A percentile compares a stretch with the other conserved stretches of the same genome.
Conservation (phyloP, 1,140 invertebrate genomes). For the Rhagoletis zephyria region DNA sequence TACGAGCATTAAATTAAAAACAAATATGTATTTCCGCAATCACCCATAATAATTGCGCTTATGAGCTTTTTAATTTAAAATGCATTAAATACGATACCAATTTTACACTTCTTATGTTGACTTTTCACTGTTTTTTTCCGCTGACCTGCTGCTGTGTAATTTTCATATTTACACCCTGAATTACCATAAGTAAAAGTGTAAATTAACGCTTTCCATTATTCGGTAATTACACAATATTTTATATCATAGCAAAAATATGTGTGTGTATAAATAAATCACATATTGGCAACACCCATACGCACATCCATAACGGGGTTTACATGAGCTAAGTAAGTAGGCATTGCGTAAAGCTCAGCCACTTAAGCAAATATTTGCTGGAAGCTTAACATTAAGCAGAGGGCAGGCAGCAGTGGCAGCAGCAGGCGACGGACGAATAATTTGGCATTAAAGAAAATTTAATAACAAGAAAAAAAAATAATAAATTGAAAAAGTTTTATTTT, state of each 20-base stretch:
- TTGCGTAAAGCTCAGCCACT: not conserved
- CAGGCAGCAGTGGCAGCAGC: not conserved
- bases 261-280: not conserved
- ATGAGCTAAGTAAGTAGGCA: not conserved
- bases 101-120: not conserved
- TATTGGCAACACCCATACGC: too few relatives aligned
- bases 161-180: slow-evolving; percentile 45
- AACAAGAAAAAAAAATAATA: not conserved
- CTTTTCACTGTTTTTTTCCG: not conserved
- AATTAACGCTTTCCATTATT: slow-evolving; percentile 44
- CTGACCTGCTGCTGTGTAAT: slow-evolving; percentile 31
- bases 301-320: too few relatives aligned
- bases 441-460: not conserved
- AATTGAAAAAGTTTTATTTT: not conserved
- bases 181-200: slow-evolving; percentile 26
- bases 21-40: slow-evolving; percentile 30
- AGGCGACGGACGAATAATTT: not conserved
- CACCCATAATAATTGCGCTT: not conserved
- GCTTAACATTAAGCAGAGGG: not conserved
- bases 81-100: not conserved
- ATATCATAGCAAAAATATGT: not conserved
- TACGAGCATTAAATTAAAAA: not conserved
- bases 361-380: not conserved
- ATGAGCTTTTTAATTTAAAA: slow-evolving; percentile 23
- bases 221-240: slow-evolving; percentile 43